Percentiles rank a stretch among this genome's conserved stretches.
Conservation (phyloP, 1,140 invertebrate genomes). For the Trichoplusia ni region DNA sequence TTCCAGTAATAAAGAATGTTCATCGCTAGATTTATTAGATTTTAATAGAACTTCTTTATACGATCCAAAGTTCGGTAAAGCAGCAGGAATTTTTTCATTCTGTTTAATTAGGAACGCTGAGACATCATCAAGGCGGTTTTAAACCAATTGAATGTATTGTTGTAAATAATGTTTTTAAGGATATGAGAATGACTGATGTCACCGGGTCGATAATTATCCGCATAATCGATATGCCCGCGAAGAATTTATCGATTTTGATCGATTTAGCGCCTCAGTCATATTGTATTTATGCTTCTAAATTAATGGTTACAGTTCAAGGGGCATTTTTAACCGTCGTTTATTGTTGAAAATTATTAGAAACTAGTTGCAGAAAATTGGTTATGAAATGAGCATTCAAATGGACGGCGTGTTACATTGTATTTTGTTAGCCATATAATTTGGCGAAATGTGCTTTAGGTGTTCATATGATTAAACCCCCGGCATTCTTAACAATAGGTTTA, state of each 20-base stretch:
- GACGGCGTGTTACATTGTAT: not conserved
- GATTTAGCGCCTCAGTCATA: not conserved
- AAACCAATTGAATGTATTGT: slow-evolving; percentile 49
- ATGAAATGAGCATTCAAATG: not conserved
- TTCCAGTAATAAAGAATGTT: too few species aligned
- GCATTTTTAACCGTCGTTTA: not conserved
- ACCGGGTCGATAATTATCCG: slow-evolving; percentile 25
- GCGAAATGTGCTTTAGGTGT: not conserved
- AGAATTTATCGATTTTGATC: not conserved
- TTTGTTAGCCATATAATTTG: slow-evolving; percentile 12
- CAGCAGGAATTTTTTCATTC: slow-evolving; percentile 37
- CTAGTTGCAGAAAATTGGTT: slow-evolving; percentile 7
- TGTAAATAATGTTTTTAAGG: slow-evolving; percentile 56
- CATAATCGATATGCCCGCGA: not conserved
- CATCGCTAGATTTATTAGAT: too few species aligned
- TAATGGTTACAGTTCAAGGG: not conserved
- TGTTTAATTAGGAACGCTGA: slow-evolving; percentile 34
- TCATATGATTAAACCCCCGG: not conserved
- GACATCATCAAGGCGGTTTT: slow-evolving; percentile 42
- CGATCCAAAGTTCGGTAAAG: slow-evolving; percentile 26
- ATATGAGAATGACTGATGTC: slow-evolving; percentile 49
- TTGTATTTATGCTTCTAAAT: slow-evolving; percentile 9
- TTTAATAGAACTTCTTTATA: not conserved
- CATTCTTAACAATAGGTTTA: not conserved
- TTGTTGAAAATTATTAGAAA: slow-evolving; percentile 17